A percentile compares a stretch with the other conserved stretches of the same genome.
phyloP scores from a whole-genome alignment of 1,140 invertebrate species.

The Neuroterus valhalla region DNA sequence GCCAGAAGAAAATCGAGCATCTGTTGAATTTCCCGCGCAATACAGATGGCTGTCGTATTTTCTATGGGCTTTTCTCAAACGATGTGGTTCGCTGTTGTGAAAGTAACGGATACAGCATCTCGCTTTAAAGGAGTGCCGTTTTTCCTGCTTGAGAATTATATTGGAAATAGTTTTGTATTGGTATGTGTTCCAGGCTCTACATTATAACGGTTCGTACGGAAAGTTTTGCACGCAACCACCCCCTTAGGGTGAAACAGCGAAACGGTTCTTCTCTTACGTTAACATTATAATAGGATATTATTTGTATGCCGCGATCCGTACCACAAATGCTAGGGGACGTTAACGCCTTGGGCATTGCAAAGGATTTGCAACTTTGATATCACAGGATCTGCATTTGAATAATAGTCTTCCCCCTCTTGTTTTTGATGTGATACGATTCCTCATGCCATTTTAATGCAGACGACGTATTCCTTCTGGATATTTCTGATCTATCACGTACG shows the following conservation, averaged over 20 bases:
- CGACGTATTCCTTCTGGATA: conserved; percentile 1
- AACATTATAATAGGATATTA: conserved; percentile 24
- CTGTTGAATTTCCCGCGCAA: neutral
- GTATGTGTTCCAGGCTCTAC: conserved; percentile 7
- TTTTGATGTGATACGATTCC: neutral
- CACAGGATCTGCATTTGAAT: conserved; percentile 11
- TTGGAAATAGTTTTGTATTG: conserved; percentile 33
- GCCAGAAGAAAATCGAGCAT: conserved; percentile 16
- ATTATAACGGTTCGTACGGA: conserved; percentile 29
- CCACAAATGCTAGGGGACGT: neutral
- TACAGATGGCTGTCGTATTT: conserved; percentile 7
- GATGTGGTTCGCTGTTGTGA: conserved; percentile 26
- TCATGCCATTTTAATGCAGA: neutral
- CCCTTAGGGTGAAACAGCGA: neutral
- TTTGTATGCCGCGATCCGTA: conserved; percentile 13
- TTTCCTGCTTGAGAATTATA: conserved; percentile 36
- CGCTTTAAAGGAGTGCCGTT: conserved; percentile 9
- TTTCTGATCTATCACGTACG: neutral
- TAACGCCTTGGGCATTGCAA: conserved; percentile 6
- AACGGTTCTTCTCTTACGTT: conserved; percentile 8
- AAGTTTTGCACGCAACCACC: conserved; percentile 22
- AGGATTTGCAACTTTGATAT: conserved; percentile 4
- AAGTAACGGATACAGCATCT: conserved; percentile 23
- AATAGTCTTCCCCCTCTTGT: neutral
- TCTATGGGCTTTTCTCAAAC: conserved; percentile 18